Base-by-base conservation (phyloP, 2,797 vertebrate genomes). In the Chrysocyon brachyurus region DNA sequence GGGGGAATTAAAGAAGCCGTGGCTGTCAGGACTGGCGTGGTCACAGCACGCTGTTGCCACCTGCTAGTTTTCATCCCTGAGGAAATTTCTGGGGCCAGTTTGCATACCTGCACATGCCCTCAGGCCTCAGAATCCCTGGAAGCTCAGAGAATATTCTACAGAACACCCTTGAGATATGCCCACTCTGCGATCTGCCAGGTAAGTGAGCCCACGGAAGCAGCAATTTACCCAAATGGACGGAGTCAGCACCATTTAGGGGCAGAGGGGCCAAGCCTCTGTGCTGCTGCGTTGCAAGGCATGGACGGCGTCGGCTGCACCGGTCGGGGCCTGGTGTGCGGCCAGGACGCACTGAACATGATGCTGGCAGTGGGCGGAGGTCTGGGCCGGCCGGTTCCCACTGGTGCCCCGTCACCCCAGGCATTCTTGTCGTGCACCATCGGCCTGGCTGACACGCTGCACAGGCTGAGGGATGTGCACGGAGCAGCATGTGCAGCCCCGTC, bases 321-420 rank as follows among this genome's bases (percentile, higher is more conserved):
- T 86, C n/a, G 0, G 0, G 12, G 49, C 9, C 1, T 33, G 52
- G 2, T 15, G 94, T 2, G 17, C 0, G 17, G 36, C 22, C 40
- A 22, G 54, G 81, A 3, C 64, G 56, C 79, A 52, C 87, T 61
- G 68, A 1, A 59, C 72, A 28, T 94, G 90, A 89, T 86, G 54
- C 14, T 93, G 96, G 95, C 94, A 64, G 81, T 59, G 81, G 90
- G 92, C 26, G 12, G 21, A 10, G 82, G 70, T 61, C 73, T 87
- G 52, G 75, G 31, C 21, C 0, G 52, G 89, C 3, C 0, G 0
- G 5, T 70, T 93, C 92, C 92, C 26, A 28, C 64, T 79, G 93
- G 94, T 97, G 98, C 98, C 96, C 97, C 97, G 97, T 96, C 81
- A 97, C 95, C 97, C 81, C 40, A 46, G 40, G 31, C 8, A 4